Evolutionary conservation across 2,888 invertebrate species (phyloP).

Genomic region (Drosophila crucigera): DNA sequence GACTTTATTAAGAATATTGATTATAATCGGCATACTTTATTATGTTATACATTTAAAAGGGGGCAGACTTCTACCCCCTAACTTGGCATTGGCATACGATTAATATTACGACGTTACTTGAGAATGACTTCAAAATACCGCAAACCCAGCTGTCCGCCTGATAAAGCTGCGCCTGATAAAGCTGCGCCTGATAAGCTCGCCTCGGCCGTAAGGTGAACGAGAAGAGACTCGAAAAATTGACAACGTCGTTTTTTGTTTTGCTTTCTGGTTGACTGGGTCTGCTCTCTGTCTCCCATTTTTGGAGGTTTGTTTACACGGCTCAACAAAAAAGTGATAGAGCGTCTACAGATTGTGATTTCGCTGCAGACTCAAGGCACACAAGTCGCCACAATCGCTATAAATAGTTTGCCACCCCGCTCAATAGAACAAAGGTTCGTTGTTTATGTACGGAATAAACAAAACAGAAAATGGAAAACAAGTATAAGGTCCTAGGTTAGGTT

Average conservation of each 20-base stretch:
- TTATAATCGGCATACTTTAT: constrained; percentile 28
- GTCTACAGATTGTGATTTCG: constrained; percentile 38
- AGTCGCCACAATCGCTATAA: constrained; percentile 38
- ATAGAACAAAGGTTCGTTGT: constrained; percentile 43
- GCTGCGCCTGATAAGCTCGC: constrained; percentile 50
- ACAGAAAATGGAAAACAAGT: constrained; percentile 9
- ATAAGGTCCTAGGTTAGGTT: background rate
- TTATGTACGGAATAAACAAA: constrained; percentile 4
- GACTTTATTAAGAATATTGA: constrained; percentile 45
- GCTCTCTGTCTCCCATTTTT: constrained; percentile 20
- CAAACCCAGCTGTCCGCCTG: background rate
- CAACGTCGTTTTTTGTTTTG: constrained; percentile 5
- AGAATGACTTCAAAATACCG: constrained; percentile 6
- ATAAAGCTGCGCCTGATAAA: constrained; percentile 46
- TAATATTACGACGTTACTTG: constrained; percentile 40
- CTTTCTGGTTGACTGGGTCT: constrained; percentile 7
- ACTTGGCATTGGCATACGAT: constrained; percentile 9
- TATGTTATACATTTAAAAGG: background rate
- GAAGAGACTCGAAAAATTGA: constrained; percentile 31
- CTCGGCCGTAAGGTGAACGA: constrained; percentile 1
- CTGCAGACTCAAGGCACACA: constrained; percentile 30
- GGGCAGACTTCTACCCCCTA: background rate
- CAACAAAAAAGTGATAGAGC: constrained; percentile 11
- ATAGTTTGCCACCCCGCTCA: constrained; percentile 33
- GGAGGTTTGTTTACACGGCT: constrained; percentile 70